phyloP scores from a whole-genome alignment of 1,140 invertebrate species.

The Lepidurus couesii region DNA sequence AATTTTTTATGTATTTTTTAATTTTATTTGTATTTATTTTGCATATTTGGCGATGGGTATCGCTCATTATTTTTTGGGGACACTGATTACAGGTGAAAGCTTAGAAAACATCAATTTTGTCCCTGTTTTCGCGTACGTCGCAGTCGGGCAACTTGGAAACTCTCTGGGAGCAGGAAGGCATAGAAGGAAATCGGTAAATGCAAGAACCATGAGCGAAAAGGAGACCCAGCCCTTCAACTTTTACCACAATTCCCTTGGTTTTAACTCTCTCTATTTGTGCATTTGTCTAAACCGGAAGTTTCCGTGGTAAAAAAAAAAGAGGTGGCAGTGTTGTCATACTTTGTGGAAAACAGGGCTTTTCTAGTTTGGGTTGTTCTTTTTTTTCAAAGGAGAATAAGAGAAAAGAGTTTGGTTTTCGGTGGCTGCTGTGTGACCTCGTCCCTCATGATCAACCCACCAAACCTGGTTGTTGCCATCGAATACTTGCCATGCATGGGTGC shows the following conservation, averaged over 20 bases:
- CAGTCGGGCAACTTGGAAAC: background rate
- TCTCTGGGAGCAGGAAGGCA: background rate
- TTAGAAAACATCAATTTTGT: background rate
- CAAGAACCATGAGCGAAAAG: constrained; percentile 1
- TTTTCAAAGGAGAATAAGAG: background rate
- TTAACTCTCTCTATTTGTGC: background rate
- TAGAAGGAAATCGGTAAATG: constrained; percentile 1
- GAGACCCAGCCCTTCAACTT: background rate
- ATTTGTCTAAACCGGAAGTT: background rate
- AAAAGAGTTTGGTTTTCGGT: background rate
- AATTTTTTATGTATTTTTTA: background rate
- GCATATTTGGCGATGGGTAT: background rate
- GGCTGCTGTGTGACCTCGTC: background rate
- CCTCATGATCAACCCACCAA: background rate
- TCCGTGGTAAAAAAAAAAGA: background rate
- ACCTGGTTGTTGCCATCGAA: background rate
- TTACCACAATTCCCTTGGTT: background rate
- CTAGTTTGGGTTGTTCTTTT: background rate
- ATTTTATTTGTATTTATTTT: background rate
- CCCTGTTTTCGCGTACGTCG: background rate
- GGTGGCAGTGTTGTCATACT: background rate
- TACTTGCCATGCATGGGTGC: constrained; percentile 12
- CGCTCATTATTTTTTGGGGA: background rate
- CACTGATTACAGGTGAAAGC: background rate
- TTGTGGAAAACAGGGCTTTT: background rate